A percentile compares a stretch with the other conserved stretches of the same genome.
These are phyloP conservation scores for Acropora tenuis DNA, from an alignment of 64 coral and sea anemone genomes.

Conservation along the genomic window DNA sequence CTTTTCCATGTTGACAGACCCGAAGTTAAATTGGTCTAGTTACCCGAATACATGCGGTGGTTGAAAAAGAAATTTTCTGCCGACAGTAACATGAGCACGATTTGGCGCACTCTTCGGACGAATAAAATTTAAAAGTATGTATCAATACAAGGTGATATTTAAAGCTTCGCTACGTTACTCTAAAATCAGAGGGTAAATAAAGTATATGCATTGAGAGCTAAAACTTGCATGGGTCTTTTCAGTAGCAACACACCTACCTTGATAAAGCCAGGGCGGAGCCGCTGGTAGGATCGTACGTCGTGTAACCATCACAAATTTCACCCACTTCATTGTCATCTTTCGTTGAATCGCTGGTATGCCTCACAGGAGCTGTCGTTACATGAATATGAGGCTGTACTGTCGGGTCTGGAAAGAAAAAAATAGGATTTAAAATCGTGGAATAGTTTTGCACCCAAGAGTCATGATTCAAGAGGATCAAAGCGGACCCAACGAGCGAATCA, in stretches of 20 bases:
- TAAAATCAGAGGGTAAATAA: too few species aligned
- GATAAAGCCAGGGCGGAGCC: constrained; percentile 35
- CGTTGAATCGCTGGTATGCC: constrained; percentile 18
- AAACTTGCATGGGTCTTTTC: neutral
- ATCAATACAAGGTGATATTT: too few species aligned
- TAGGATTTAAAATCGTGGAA: too few species aligned
- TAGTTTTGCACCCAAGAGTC: too few species aligned
- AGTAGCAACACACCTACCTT: constrained; percentile 8
- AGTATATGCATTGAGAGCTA: too few species aligned
- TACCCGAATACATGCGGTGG: neutral
- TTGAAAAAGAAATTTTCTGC: neutral
- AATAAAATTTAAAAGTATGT: too few species aligned
- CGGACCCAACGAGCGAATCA: too few species aligned
- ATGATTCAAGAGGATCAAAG: too few species aligned
- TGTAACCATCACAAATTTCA: constrained; percentile 9
- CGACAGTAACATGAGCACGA: too few species aligned
- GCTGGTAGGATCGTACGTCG: neutral
- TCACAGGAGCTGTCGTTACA: constrained; percentile 43
- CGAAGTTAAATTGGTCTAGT: neutral
- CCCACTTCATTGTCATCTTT: constrained; percentile 11
- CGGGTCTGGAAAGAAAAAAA: constrained; percentile 18
- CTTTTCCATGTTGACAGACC: neutral
- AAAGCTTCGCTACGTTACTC: too few species aligned
- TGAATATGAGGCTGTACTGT: constrained; percentile 66
- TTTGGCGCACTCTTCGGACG: too few species aligned